These are phyloP conservation scores for Hoplodrina blanda DNA, from an alignment of 2,888 invertebrate genomes.

Conservation along the genomic window DNA sequence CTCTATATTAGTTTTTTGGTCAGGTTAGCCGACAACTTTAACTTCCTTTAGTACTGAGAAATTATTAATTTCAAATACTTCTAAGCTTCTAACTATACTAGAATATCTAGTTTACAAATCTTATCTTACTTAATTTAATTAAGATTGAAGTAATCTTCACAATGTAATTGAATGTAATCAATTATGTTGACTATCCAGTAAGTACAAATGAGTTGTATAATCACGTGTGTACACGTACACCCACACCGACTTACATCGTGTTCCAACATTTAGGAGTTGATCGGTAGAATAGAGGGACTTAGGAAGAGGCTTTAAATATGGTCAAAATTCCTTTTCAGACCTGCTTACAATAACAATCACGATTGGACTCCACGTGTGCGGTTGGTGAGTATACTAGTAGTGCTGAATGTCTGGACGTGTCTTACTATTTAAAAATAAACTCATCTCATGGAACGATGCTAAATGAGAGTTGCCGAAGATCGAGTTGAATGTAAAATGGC, in stretches of 20 bases:
- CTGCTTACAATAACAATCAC: not conserved
- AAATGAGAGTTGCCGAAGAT: not conserved
- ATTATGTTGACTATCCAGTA: conserved; percentile 3
- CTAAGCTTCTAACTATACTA: conserved; percentile 3
- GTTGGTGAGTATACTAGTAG: not conserved
- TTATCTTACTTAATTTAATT: conserved; percentile 48
- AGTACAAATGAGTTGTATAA: not conserved
- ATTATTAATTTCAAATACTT: conserved; percentile 15
- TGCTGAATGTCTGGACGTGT: too few species aligned
- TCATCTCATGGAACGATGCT: not conserved
- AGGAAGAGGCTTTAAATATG: not conserved
- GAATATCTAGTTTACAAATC: conserved; percentile 13
- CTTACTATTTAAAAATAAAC: not conserved
- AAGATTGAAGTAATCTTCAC: conserved; percentile 38
- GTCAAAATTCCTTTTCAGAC: not conserved
- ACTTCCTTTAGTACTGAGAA: not conserved
- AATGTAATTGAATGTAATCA: conserved; percentile 27
- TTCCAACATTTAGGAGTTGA: not conserved
- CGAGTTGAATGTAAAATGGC: too few species aligned
- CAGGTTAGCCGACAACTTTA: conserved; percentile 9
- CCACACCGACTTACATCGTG: too few species aligned
- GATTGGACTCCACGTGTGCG: not conserved
- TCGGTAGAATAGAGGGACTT: not conserved
- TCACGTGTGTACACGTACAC: not conserved
- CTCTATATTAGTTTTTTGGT: conserved; percentile 68